Base-by-base conservation (phyloP, 1,140 invertebrate species). In the Galleria mellonella region DNA sequence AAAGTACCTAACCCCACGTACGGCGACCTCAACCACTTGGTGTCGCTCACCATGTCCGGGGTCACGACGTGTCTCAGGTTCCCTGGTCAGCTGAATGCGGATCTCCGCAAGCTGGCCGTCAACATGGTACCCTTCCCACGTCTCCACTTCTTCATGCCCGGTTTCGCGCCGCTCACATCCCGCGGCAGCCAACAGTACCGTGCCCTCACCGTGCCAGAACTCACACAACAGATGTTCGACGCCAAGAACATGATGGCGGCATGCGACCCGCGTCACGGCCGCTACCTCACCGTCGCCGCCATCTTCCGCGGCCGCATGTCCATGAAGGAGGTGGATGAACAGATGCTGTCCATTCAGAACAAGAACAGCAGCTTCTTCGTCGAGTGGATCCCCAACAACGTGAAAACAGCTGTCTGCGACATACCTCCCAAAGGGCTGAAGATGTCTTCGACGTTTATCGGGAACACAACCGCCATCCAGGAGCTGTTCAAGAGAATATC, bases 51-150 rank as follows among this genome's bases (percentile, higher is more conserved):
- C 67, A 90, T 93, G 91, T 95, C 94, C 51, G 95, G 95, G 81
- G 63, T 94, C 92, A 75, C 73, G 23, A 96, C 76, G 74, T 96
- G 59, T 44, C 63, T 77, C 15, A 53, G 72, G 47, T 76, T 85
- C 96, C 97, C 91, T 1, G 91, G 95, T 55, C 94, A 96, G 72
- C 74, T 96, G 54, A 95, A 95, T 78, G 96, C 97, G 43, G 97
- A 98, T 89, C 89, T 98, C 51, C 88, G 97, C 45, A 98, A 98
- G 87, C 83, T 98, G 57, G 93, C 97, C 35, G 97, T 98, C 30
- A 98, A 98, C 87, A 98, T 98, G 97, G 96, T 98, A 32, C 97
- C 97, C 36, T 89, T 95, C 84, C 96, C 96, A 32, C 92, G 97
- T 73, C 89, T 98, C 23, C 96, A 98, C 83, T 98, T 98, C 90